Evolutionary conservation across 2,113 vertebrate genomes (phyloP).

Genomic region (Oryzias woworae): DNA sequence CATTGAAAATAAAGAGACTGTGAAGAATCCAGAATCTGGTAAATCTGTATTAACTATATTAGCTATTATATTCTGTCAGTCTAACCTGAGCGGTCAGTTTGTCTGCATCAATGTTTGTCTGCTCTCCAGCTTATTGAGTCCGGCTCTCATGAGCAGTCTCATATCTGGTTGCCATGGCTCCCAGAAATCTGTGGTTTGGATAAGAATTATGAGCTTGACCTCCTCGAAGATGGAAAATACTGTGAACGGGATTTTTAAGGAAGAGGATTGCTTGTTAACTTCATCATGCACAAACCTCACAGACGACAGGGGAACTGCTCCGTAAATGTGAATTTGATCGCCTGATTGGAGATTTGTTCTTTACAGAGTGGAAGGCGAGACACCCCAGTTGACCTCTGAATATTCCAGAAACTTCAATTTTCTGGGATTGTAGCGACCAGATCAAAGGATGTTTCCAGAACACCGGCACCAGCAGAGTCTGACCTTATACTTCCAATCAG

Average conservation of each 20-base stretch:
- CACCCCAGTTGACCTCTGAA: conserved; percentile 12
- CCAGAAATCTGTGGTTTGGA: conserved; percentile 9
- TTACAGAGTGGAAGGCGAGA: conserved; percentile 1
- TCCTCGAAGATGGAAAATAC: conserved; percentile 22
- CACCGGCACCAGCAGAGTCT: neutral
- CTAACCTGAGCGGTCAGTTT: conserved; percentile 6
- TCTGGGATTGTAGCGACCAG: neutral
- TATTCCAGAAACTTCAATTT: conserved; percentile 22
- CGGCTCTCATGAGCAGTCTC: conserved; percentile 26
- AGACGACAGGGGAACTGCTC: neutral
- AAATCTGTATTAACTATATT: too few relatives aligned
- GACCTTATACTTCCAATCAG: conserved; percentile 1
- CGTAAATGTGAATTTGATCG: neutral
- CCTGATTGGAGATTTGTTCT: neutral
- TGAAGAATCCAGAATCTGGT: too few relatives aligned
- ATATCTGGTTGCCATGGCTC: conserved; percentile 48
- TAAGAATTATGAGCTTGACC: conserved; percentile 28
- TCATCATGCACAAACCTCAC: neutral
- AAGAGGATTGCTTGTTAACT: conserved; percentile 3
- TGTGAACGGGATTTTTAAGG: conserved; percentile 14
- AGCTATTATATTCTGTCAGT: neutral
- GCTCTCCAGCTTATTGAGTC: conserved; percentile 26
- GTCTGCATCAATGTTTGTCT: conserved; percentile 20
- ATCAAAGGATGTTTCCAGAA: neutral
- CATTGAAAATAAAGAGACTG: too few relatives aligned